Percentiles rank a stretch among this genome's conserved stretches.
These are phyloP conservation scores for Sebastes schlegelii DNA, from an alignment of 2,113 vertebrate species.

Conservation along the genomic window DNA sequence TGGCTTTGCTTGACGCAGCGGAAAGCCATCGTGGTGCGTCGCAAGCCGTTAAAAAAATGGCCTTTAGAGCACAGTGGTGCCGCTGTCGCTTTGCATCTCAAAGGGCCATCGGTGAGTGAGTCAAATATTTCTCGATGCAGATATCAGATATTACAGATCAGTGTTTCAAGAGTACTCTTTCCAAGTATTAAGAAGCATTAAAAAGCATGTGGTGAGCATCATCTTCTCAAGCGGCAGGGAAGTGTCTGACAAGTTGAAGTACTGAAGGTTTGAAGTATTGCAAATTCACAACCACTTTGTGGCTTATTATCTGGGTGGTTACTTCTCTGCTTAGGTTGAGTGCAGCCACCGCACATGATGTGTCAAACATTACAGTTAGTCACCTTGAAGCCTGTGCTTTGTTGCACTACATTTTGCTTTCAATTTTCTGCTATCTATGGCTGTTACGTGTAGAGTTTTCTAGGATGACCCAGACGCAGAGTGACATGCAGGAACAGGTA, in stretches of 20 bases:
- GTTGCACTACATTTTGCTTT: neutral
- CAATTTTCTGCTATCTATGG: neutral
- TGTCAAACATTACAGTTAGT: constrained; percentile 2
- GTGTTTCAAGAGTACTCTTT: constrained; percentile 24
- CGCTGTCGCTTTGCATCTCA: no score
- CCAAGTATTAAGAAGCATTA: constrained; percentile 29
- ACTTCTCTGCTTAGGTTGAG: neutral
- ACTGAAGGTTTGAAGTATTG: neutral
- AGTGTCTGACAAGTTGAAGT: constrained; percentile 16
- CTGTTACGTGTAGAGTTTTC: no score
- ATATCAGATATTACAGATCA: constrained; percentile 1
- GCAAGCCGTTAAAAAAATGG: no score
- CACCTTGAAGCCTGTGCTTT: neutral
- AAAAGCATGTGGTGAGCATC: constrained; percentile 14
- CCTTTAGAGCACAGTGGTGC: no score
- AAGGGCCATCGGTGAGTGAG: no score
- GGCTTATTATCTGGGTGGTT: neutral
- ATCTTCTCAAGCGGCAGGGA: neutral
- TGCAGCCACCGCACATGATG: neutral
- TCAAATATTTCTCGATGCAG: no score
- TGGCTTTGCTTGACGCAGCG: no score
- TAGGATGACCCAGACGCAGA: no score
- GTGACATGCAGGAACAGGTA: no score
- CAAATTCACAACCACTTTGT: neutral
- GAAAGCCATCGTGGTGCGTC: no score